A percentile compares a stretch with the other conserved stretches of the same genome.
Conservation (phyloP, 2,797 vertebrate species). For the Anableps anableps region DNA sequence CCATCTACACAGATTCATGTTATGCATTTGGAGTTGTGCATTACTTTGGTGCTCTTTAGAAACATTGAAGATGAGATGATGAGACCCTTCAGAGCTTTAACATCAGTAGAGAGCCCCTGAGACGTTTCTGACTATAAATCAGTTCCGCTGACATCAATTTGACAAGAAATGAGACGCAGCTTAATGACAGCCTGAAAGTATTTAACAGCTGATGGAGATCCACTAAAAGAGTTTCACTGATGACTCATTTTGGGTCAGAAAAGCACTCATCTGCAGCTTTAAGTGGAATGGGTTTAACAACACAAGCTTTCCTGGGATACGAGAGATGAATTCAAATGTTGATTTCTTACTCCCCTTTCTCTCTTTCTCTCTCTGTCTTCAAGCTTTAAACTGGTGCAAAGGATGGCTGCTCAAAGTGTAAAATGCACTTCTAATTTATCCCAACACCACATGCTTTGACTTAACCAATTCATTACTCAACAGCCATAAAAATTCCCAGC, state of each 20-base stretch:
- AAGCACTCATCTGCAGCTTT: constrained; percentile 60
- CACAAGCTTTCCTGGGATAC: constrained; percentile 61
- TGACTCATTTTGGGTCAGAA: constrained; percentile 72
- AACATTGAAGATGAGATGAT: constrained; percentile 22
- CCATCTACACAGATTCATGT: no score
- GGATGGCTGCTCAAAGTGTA: background rate
- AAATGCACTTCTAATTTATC: constrained; percentile 43
- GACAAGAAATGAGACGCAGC: constrained; percentile 65
- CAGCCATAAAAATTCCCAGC: constrained; percentile 40
- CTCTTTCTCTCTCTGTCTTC: constrained; percentile 33
- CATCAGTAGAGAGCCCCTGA: constrained; percentile 30
- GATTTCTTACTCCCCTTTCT: constrained; percentile 51
- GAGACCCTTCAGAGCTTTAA: constrained; percentile 19
- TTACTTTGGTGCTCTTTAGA: no score
- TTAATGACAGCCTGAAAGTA: constrained; percentile 65
- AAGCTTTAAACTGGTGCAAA: constrained; percentile 14
- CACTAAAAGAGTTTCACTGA: constrained; percentile 67
- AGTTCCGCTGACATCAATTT: constrained; percentile 56
- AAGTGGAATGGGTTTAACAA: constrained; percentile 71
- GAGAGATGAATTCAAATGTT: constrained; percentile 69
- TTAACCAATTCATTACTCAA: constrained; percentile 64
- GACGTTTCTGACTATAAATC: constrained; percentile 55
- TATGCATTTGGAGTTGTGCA: no score
- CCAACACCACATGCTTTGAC: constrained; percentile 36
- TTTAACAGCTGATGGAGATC: constrained; percentile 68